Conservation (phyloP, 2,797 vertebrate genomes). For the Monodelphis domestica region DNA sequence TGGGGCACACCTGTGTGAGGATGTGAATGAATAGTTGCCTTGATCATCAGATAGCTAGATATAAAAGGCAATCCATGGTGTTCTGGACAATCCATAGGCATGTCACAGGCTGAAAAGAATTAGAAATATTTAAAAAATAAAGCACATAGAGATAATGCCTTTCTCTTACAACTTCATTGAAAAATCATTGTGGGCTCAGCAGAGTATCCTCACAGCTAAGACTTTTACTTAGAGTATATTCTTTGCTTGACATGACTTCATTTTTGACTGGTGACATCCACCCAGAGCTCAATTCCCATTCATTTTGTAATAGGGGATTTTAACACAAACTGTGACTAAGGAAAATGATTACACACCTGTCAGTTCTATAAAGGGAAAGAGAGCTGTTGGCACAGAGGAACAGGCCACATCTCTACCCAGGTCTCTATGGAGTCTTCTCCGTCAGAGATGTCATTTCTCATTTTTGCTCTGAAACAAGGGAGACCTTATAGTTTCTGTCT, state of each 20-base stretch:
- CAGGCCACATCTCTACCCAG: constrained; percentile 26
- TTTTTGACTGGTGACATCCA: constrained; percentile 38
- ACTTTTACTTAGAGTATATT: constrained; percentile 25
- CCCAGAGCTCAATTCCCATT: constrained; percentile 55
- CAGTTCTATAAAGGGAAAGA: constrained; percentile 56
- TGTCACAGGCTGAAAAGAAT: background rate
- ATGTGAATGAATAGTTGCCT: background rate
- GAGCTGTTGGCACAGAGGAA: constrained; percentile 41
- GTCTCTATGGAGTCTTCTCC: constrained; percentile 68
- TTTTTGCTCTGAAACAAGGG: constrained; percentile 67
- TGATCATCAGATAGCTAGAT: background rate
- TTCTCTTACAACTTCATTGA: background rate
- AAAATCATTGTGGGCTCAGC: background rate
- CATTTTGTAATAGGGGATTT: constrained; percentile 73
- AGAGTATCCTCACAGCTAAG: constrained; percentile 44
- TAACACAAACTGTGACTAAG: constrained; percentile 62
- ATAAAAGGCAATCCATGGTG: background rate
- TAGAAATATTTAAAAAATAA: background rate
- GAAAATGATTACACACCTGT: constrained; percentile 73
- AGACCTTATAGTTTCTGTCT: constrained; percentile 39
- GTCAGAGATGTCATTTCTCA: constrained; percentile 68
- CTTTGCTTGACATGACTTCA: constrained; percentile 54
- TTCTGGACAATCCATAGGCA: background rate
- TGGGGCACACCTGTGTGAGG: background rate
- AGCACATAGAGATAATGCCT: background rate